Evolutionary conservation across 2,888 invertebrate species (phyloP), one percentile per base, ranked within the genome.

Genomic region (Chrysotoxum bicinctum): DNA sequence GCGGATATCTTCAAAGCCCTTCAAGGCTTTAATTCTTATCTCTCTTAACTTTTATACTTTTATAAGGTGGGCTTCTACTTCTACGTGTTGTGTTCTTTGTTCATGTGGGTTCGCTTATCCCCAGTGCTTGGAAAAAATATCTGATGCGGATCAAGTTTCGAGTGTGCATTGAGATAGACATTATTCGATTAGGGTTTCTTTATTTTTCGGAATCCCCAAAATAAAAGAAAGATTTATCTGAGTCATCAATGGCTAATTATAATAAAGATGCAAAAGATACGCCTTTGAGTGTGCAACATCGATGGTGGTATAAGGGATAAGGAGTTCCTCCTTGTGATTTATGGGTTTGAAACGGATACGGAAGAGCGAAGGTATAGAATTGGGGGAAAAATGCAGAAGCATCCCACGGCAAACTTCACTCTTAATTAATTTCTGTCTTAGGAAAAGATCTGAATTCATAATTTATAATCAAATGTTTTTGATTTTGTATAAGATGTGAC

Each of bases 221-320:
- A 56, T 12, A 56, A 68, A 60, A 52, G n/a, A 30, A 45, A 62
- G 60, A 82, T 78, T 77, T 54, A 74, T 83, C 62, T 43, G 16
- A 35, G 12, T 69, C 68, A 43, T 73, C 77, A 48, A n/a, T 37
- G 10, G 48, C 60, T 83, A 79, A 83, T 83, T 83, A 83, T 74
- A 74, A 83, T 78, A 50, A 69, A 78, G 83, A 83, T 83, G 83
- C 79, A 58, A 83, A 78, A 79, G 83, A 83, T 83, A 79, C 74
- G 43, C 60, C 54, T 32, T 64, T 19, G 14, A 35, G 30, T 62
- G 75, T 52, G 60, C 58, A 79, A 60, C 66, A n/a, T 52, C 48
- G 14, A 56, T 50, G 72, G 37, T 66, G 64, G 72, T 16, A 64
- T 8, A 35, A 45, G 48, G 19, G 1, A 14, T 4, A 5, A 19